Conservation (phyloP, 2,113 vertebrate species). For the Zootoca vivipara region DNA sequence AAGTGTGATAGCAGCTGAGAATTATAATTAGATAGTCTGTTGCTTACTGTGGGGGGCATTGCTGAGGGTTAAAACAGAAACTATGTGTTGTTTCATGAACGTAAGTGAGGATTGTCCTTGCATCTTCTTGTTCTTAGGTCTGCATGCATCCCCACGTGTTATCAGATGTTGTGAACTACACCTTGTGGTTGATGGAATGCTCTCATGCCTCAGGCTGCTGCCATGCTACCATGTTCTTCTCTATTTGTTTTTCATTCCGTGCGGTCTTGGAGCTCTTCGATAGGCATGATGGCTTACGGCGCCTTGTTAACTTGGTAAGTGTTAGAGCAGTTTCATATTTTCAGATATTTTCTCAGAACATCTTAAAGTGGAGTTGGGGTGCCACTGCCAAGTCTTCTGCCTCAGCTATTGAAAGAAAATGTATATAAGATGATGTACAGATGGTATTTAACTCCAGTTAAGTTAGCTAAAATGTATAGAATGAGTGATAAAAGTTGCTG, state of each 20-base stretch:
- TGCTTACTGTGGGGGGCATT: background rate
- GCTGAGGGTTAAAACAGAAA: background rate
- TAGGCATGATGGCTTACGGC: conserved; percentile 93
- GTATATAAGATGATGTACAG: too few relatives aligned
- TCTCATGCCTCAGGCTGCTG: conserved; percentile 98
- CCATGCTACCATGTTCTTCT: conserved; percentile 99
- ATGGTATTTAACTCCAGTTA: too few relatives aligned
- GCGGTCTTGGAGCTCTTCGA: conserved; percentile 97
- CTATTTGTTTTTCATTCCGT: conserved; percentile 97
- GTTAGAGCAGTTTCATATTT: background rate
- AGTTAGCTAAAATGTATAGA: too few relatives aligned
- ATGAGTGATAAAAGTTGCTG: too few relatives aligned
- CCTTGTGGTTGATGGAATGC: conserved; percentile 97
- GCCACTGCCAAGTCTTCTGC: rapidly evolving
- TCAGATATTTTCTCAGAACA: background rate
- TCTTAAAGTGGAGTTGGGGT: background rate
- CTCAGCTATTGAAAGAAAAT: too few relatives aligned
- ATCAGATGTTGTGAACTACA: conserved; percentile 95
- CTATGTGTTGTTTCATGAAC: background rate
- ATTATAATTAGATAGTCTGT: background rate
- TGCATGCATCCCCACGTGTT: conserved; percentile 95
- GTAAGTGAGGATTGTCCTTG: background rate
- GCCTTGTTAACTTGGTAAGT: conserved; percentile 95
- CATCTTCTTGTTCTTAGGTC: conserved; percentile 79
- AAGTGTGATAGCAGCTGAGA: background rate